phyloP scores from a whole-genome alignment of 1,140 invertebrate species.

The Cotesia chilonis region DNA sequence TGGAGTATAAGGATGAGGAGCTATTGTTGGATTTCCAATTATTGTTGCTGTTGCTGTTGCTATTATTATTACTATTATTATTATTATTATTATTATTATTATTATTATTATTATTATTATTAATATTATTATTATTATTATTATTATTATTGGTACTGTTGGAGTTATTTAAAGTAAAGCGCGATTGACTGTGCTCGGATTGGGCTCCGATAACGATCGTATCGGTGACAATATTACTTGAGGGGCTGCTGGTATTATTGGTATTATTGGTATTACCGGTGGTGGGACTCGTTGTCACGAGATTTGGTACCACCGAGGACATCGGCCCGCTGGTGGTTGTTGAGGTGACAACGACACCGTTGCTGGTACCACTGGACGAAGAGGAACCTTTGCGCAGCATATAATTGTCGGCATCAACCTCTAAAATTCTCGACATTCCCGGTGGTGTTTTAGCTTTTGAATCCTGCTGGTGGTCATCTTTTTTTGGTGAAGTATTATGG shows the following conservation, averaged over 20 bases:
- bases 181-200: slow-evolving; percentile 14
- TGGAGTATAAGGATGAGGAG: background rate
- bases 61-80: background rate
- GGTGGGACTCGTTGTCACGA: slow-evolving; percentile 38
- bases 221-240: slow-evolving; percentile 1
- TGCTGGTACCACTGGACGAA: slow-evolving; percentile 22
- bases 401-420: slow-evolving; percentile 72
- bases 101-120: background rate
- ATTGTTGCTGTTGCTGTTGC: slow-evolving; percentile 22
- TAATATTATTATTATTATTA: background rate
- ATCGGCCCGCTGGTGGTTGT: slow-evolving; percentile 25
- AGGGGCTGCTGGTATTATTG: background rate
- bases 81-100: background rate
- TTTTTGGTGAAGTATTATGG: slow-evolving; percentile 44
- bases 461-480: slow-evolving; percentile 42
- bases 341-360: slow-evolving; percentile 8
- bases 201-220: slow-evolving; percentile 17
- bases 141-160: background rate
- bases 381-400: slow-evolving; percentile 65
- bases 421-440: slow-evolving; percentile 59
- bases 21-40: slow-evolving; percentile 27
- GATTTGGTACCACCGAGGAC: slow-evolving; percentile 26
- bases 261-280: slow-evolving; percentile 27
- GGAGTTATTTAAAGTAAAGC: slow-evolving; percentile 4
- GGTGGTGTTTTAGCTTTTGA: slow-evolving; percentile 50